Conservation (phyloP, 2,113 vertebrate species). For the Donacobius atricapilla region DNA sequence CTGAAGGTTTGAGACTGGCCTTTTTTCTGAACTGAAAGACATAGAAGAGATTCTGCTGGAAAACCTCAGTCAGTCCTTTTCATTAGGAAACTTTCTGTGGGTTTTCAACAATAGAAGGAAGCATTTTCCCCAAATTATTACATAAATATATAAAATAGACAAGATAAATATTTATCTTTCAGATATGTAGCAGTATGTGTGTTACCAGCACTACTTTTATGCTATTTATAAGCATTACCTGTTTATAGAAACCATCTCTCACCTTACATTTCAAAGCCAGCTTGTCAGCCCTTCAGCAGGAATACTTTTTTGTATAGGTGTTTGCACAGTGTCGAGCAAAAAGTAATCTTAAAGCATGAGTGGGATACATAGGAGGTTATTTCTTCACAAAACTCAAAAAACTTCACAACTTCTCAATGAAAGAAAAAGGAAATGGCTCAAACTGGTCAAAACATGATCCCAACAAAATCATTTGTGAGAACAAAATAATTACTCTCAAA, state of each 20-base stretch:
- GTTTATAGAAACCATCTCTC: not conserved
- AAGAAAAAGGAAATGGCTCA: not conserved
- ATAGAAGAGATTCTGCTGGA: not conserved
- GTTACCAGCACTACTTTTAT: not conserved
- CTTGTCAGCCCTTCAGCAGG: not conserved
- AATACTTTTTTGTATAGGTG: not conserved
- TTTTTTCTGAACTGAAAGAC: not conserved
- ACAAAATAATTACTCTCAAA: not conserved
- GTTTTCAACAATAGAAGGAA: not conserved
- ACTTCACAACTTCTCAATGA: not conserved
- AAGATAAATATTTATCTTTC: constrained; percentile 26
- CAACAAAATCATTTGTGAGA: not conserved
- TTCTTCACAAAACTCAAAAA: not conserved
- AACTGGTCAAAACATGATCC: not conserved
- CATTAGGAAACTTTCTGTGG: not conserved
- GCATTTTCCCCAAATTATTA: not conserved
- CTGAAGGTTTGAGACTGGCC: not conserved
- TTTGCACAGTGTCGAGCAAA: not conserved
- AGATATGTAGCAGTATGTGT: not conserved
- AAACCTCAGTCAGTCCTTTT: not conserved
- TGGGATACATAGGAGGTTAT: not conserved
- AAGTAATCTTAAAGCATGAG: not conserved
- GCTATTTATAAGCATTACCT: not conserved
- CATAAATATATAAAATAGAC: not conserved
- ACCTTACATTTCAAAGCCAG: not conserved